Percentiles rank a stretch among this genome's conserved stretches.
These are phyloP conservation scores for Oreotrochilus melanogaster DNA, from an alignment of 2,113 vertebrate genomes.

Conservation along the genomic window DNA sequence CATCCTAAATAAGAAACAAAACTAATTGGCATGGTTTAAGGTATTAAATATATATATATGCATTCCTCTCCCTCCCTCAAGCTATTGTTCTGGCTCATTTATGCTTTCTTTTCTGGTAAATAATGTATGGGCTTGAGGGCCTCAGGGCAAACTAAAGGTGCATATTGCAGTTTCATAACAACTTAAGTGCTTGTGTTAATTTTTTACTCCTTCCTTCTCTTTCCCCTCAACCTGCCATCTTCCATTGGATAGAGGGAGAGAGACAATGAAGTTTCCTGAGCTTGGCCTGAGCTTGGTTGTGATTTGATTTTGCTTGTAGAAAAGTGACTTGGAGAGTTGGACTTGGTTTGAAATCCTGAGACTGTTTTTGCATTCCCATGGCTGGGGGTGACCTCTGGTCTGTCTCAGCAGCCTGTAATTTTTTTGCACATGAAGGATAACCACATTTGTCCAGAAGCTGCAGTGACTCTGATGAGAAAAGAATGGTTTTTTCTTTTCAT, in stretches of 20 bases:
- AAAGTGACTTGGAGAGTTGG: neutral
- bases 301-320: conserved; percentile 18
- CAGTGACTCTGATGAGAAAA: neutral
- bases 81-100: conserved; percentile 80
- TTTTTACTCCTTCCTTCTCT: conserved; percentile 23
- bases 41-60: conserved; percentile 42
- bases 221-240: conserved; percentile 31
- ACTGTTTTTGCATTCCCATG: neutral
- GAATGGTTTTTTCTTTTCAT: neutral
- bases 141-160: conserved; percentile 63
- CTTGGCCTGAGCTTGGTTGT: conserved; percentile 30
- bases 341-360: neutral
- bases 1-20: conserved; percentile 84
- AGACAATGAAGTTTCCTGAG: conserved; percentile 38
- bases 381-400: neutral
- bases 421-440: neutral
- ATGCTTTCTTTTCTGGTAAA: conserved; percentile 76
- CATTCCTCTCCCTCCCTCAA: conserved; percentile 36
- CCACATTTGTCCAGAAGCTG: neutral
- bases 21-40: conserved; percentile 70
- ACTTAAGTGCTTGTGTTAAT: conserved; percentile 71
- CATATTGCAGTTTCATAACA: conserved; percentile 63
- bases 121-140: conserved; percentile 74
- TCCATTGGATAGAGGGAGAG: neutral
- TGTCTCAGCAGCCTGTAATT: neutral